These are phyloP conservation scores for Vanacampus margaritifer DNA, from an alignment of 2,113 vertebrate genomes.

Conservation along the genomic window DNA sequence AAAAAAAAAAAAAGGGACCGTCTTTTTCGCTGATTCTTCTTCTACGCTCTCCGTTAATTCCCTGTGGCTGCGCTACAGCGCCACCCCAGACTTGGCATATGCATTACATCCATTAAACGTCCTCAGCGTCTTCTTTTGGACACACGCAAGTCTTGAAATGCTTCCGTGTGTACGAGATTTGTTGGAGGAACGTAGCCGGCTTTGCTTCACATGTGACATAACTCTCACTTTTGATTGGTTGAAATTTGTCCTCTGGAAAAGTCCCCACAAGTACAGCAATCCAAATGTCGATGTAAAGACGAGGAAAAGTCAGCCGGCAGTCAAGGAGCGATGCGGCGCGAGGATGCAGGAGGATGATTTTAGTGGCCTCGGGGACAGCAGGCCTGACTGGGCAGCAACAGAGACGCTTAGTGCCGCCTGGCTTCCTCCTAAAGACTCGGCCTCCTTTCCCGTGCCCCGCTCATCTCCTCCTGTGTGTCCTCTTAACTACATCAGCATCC, in stretches of 20 bases:
- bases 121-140: too few relatives aligned
- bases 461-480: constrained; percentile 51
- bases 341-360: constrained; percentile 76
- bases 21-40: too few relatives aligned
- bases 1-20: too few relatives aligned
- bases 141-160: too few relatives aligned
- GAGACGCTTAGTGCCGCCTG: constrained; percentile 93
- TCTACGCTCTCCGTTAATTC: too few relatives aligned
- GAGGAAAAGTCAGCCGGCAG: constrained; percentile 37
- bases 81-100: too few relatives aligned
- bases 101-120: too few relatives aligned
- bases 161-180: too few relatives aligned
- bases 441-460: constrained; percentile 70
- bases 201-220: background rate
- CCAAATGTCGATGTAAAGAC: constrained; percentile 13
- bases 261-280: constrained; percentile 37
- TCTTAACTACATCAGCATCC: constrained; percentile 39
- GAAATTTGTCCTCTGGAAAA: constrained; percentile 20
- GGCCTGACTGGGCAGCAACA: constrained; percentile 93
- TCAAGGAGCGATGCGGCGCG: constrained; percentile 5
- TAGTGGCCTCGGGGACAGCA: constrained; percentile 85
- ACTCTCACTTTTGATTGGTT: constrained; percentile 22
- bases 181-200: too few relatives aligned
- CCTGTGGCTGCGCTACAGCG: too few relatives aligned
- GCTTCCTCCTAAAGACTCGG: constrained; percentile 89